phyloP scores from a whole-genome alignment of 2,113 vertebrate genomes.

The Clarias gariepinus region DNA sequence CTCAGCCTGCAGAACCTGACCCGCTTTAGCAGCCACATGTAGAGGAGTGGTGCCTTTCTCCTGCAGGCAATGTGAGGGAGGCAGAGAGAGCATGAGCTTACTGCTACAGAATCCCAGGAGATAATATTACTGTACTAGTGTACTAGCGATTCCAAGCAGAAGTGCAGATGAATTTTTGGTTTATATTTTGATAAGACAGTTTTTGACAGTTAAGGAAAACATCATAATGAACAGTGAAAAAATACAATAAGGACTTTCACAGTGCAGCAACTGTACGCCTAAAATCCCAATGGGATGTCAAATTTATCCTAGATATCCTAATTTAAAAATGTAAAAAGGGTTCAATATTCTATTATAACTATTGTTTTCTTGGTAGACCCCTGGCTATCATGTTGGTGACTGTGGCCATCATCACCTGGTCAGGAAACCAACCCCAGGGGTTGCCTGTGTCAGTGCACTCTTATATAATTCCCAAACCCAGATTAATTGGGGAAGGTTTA shows the following conservation, averaged over 20 bases:
- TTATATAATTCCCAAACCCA: no score
- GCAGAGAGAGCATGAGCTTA: constrained; percentile 8
- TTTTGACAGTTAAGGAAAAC: neutral
- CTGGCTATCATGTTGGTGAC: no score
- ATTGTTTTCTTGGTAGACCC: neutral
- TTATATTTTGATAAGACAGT: neutral
- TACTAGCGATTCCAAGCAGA: neutral
- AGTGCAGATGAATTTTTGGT: neutral
- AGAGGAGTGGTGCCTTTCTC: constrained; percentile 96
- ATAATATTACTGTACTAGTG: neutral
- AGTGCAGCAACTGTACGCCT: neutral
- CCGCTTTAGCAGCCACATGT: constrained; percentile 94
- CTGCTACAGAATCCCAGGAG: neutral
- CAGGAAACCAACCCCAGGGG: no score
- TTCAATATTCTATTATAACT: neutral
- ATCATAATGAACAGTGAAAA: neutral
- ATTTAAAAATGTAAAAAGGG: neutral
- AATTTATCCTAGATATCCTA: neutral
- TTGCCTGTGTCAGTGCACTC: no score
- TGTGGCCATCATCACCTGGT: no score
- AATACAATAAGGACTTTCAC: neutral
- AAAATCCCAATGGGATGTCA: neutral
- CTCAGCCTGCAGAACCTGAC: constrained; percentile 93
- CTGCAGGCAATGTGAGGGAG: constrained; percentile 57
- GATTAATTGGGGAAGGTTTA: no score